Evolutionary conservation across 2,888 invertebrate genomes (phyloP).

Genomic region (Scrobipalpa costella): DNA sequence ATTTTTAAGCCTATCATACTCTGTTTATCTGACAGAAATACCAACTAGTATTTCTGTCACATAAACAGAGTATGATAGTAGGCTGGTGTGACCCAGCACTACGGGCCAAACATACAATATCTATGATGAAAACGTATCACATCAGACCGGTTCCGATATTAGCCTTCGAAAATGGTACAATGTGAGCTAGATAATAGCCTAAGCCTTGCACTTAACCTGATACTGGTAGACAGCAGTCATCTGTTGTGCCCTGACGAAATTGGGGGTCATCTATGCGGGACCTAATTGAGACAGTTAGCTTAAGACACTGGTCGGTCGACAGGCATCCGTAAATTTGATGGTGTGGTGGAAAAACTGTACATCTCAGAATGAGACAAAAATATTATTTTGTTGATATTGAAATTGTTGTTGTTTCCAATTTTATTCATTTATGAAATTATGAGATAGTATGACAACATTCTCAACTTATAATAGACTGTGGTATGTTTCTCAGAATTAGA

Average conservation of each 20-base stretch:
- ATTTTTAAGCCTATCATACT: too few species aligned
- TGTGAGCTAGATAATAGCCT: slow-evolving; percentile 32
- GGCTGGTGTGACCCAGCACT: too few species aligned
- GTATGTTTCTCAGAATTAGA: too few species aligned
- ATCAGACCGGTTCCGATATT: slow-evolving; percentile 1
- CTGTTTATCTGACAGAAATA: too few species aligned
- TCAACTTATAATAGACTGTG: too few species aligned
- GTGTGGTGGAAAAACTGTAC: background rate
- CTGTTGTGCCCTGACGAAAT: slow-evolving; percentile 67
- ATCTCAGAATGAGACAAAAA: background rate
- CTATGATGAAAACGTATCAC: too few species aligned
- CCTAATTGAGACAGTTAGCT: slow-evolving; percentile 79
- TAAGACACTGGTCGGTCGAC: slow-evolving; percentile 71
- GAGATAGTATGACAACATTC: too few species aligned
- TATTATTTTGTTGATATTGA: too few species aligned
- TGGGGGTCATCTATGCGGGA: slow-evolving; percentile 75
- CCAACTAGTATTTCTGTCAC: too few species aligned
- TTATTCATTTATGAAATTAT: too few species aligned
- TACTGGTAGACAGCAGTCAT: slow-evolving; percentile 55
- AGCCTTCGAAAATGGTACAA: slow-evolving; percentile 24
- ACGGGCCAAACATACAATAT: too few species aligned
- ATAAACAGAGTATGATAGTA: too few species aligned
- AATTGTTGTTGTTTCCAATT: background rate
- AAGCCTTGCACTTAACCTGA: slow-evolving; percentile 65
- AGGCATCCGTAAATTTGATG: slow-evolving; percentile 63